phyloP scores from a whole-genome alignment of 2,888 invertebrate genomes.

The Gonocerus acuteangulatus region DNA sequence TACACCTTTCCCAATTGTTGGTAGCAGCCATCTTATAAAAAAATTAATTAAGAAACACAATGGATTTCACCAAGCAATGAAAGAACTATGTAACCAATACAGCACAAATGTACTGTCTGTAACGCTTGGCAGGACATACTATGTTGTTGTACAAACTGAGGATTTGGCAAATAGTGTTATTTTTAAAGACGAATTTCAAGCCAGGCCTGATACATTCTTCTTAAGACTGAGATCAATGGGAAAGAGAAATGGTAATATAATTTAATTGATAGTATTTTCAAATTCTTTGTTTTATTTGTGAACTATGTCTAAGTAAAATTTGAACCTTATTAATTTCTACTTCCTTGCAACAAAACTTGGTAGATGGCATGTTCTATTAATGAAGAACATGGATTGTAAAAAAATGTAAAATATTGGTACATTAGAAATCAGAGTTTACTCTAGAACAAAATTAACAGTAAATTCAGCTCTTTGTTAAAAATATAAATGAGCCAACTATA shows the following conservation, averaged over 20 bases:
- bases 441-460: too few relatives aligned
- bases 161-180: conserved; percentile 50
- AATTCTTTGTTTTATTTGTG: too few relatives aligned
- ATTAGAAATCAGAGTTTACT: too few relatives aligned
- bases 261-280: background rate
- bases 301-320: too few relatives aligned
- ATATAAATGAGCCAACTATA: too few relatives aligned
- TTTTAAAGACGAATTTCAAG: conserved; percentile 53
- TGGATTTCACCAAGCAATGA: conserved; percentile 50
- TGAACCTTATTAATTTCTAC: too few relatives aligned
- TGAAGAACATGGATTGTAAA: too few relatives aligned
- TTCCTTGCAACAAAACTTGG: too few relatives aligned
- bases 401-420: too few relatives aligned
- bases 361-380: too few relatives aligned
- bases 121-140: conserved; percentile 49
- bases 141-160: conserved; percentile 51
- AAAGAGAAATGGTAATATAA: conserved; percentile 47
- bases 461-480: too few relatives aligned
- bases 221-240: conserved; percentile 56
- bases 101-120: conserved; percentile 51
- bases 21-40: conserved; percentile 43
- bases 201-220: conserved; percentile 60
- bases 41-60: conserved; percentile 43
- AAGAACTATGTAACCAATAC: conserved; percentile 46
- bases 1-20: conserved; percentile 45